Conservation (phyloP, 1,140 invertebrate genomes). For the Pogonomyrmex californicus region DNA sequence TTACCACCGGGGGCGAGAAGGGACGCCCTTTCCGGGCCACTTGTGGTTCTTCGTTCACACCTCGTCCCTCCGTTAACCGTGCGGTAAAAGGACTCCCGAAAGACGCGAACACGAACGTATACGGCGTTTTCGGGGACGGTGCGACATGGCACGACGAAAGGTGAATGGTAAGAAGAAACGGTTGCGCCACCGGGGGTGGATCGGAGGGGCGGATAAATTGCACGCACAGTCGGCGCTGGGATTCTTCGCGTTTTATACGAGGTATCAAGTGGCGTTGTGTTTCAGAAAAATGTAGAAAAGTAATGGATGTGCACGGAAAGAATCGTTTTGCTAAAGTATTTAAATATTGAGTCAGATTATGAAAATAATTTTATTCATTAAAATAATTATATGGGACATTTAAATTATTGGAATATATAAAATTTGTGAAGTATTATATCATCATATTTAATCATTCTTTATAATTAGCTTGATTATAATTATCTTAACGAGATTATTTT, state of each 20-base stretch:
- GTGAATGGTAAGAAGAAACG: constrained; percentile 2
- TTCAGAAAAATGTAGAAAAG: background rate
- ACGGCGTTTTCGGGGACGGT: background rate
- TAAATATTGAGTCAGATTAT: too few relatives aligned
- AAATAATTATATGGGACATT: too few relatives aligned
- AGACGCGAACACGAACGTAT: constrained; percentile 54
- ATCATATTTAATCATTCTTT: too few relatives aligned
- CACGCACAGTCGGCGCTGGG: background rate
- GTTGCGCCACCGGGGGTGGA: background rate
- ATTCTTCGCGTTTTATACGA: background rate
- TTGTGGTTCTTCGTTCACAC: constrained; percentile 85
- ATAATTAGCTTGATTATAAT: too few relatives aligned
- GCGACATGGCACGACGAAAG: background rate
- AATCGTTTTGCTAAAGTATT: too few relatives aligned
- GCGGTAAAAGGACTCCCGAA: constrained; percentile 69
- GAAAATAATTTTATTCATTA: too few relatives aligned
- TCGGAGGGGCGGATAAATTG: constrained; percentile 32
- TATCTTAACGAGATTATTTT: too few relatives aligned
- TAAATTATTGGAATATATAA: too few relatives aligned
- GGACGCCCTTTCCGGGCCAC: constrained; percentile 78
- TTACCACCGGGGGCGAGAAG: constrained; percentile 66
- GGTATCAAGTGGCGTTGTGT: background rate
- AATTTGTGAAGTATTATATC: too few relatives aligned
- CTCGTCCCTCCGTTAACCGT: constrained; percentile 75
- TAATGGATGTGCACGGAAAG: background rate